Evolutionary conservation across 1,140 invertebrate genomes (phyloP).

Genomic region (Bilobella aurantiaca): DNA sequence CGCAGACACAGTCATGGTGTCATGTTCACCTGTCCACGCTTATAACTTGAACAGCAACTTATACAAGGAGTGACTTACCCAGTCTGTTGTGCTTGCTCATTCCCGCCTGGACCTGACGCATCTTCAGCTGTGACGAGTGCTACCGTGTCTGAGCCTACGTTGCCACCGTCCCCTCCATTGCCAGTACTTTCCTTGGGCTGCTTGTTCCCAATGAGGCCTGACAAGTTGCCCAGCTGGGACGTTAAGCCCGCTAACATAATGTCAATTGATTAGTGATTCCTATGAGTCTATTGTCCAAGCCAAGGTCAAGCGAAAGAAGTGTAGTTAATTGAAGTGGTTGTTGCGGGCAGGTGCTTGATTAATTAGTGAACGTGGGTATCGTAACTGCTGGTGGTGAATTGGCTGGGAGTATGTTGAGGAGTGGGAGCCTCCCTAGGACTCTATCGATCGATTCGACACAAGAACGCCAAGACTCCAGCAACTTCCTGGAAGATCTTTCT

Average conservation of each 20-base stretch:
- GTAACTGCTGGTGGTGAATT: not conserved
- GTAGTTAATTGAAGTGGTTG: too few relatives aligned
- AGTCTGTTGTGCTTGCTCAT: not conserved
- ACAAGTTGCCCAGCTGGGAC: not conserved
- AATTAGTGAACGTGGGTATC: not conserved
- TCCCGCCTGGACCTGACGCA: not conserved
- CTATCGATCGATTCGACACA: conserved; percentile 1
- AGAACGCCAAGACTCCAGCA: not conserved
- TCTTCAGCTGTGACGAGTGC: not conserved
- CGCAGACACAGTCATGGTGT: not conserved
- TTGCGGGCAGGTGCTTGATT: not conserved
- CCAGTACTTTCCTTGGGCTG: not conserved
- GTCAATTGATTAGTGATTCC: too few relatives aligned
- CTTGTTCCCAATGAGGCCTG: conserved; percentile 3
- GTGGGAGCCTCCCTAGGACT: conserved; percentile 1
- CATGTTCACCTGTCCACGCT: too few relatives aligned
- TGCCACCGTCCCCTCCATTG: not conserved
- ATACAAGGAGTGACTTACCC: not conserved
- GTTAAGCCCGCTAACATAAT: not conserved
- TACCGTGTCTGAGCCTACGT: not conserved
- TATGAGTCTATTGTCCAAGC: too few relatives aligned
- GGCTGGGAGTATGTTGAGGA: not conserved
- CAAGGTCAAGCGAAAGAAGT: too few relatives aligned
- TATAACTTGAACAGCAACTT: too few relatives aligned
- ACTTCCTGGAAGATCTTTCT: not conserved